A percentile compares a stretch with the other conserved stretches of the same genome.
These are phyloP conservation scores for Disparrhopalites patrizii DNA, from an alignment of 2,888 invertebrate genomes.

Conservation along the genomic window DNA sequence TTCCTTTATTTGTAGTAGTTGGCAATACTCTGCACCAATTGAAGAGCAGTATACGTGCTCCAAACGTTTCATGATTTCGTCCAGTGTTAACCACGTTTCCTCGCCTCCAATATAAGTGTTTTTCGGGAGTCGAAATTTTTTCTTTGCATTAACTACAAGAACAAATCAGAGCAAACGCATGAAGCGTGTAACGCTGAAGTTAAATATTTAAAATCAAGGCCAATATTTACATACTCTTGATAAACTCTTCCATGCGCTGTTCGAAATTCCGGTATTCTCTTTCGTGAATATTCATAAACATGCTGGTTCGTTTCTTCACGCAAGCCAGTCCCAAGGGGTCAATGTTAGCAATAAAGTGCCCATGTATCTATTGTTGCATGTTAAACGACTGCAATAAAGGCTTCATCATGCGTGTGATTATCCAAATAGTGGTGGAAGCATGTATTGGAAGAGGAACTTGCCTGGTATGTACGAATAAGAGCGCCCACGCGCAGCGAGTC, in stretches of 20 bases:
- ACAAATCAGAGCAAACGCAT: conserved; percentile 29
- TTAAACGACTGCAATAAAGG: no score
- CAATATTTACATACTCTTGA: conserved; percentile 7
- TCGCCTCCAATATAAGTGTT: conserved; percentile 95
- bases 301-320: conserved; percentile 56
- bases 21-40: conserved; percentile 99
- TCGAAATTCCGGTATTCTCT: no score
- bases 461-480: conserved; percentile 98
- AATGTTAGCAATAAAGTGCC: conserved; percentile 96
- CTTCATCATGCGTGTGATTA: no score
- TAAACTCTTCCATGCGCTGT: not conserved
- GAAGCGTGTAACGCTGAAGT: not conserved
- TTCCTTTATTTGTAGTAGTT: conserved; percentile 96
- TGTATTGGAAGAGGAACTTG: no score
- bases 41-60: conserved; percentile 91
- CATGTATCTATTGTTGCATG: conserved; percentile 94
- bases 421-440: no score
- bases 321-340: conserved; percentile 96
- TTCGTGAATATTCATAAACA: no score
- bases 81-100: conserved; percentile 80
- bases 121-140: conserved; percentile 90
- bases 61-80: conserved; percentile 86
- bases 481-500: conserved; percentile 98
- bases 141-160: conserved; percentile 96
- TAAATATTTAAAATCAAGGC: no score